Percentiles rank a stretch among this genome's conserved stretches.
Evolutionary conservation across 2,113 vertebrate genomes (phyloP).

Genomic region (Psettodes erumei): DNA sequence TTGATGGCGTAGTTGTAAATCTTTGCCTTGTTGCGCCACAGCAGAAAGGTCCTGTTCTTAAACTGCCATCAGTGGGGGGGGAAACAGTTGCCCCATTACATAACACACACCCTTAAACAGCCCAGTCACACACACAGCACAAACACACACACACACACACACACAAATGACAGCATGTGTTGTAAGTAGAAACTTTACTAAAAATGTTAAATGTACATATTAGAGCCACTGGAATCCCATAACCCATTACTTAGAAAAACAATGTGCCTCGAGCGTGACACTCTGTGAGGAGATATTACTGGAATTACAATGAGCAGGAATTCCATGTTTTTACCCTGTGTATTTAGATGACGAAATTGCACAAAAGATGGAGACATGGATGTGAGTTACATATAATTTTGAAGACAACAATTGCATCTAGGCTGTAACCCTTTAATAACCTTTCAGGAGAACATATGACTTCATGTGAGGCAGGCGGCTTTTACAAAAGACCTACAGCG

Average conservation of each 20-base stretch:
- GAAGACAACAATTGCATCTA: background rate
- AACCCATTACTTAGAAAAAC: conserved; percentile 55
- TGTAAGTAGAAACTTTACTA: conserved; percentile 55
- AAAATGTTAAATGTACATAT: conserved; percentile 43
- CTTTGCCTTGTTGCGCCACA: background rate
- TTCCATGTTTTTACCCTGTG: conserved; percentile 35
- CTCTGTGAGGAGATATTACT: conserved; percentile 5
- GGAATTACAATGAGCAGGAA: conserved; percentile 43
- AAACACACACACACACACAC: conserved; percentile 2
- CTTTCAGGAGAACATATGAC: background rate
- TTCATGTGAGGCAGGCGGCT: background rate
- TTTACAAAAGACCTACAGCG: background rate
- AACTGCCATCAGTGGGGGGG: conserved; percentile 28
- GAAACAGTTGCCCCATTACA: conserved; percentile 47
- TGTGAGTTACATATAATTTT: background rate
- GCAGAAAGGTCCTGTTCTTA: conserved; percentile 33
- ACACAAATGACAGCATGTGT: conserved; percentile 26
- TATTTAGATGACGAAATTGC: conserved; percentile 50
- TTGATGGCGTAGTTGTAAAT: conserved; percentile 15
- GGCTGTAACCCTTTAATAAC: no score
- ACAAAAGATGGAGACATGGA: conserved; percentile 15
- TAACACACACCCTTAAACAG: conserved; percentile 46
- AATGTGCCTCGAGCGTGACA: conserved; percentile 8
- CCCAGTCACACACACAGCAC: background rate
- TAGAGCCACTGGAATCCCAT: conserved; percentile 44